Conservation (phyloP, 2,888 invertebrate species). For the Ormyrus labotus region DNA sequence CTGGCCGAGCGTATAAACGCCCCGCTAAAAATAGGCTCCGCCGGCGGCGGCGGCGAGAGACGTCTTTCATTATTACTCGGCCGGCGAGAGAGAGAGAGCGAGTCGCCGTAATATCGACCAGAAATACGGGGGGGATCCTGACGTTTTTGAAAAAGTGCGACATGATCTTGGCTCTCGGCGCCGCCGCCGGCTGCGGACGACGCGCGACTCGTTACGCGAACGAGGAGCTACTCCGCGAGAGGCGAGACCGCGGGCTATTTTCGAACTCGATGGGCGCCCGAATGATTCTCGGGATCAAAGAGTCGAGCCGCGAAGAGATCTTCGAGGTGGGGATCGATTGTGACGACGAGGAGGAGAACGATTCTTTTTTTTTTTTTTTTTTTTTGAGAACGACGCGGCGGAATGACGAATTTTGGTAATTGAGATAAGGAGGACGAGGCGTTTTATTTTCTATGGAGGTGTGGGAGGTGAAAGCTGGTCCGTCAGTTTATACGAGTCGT, state of each 20-base stretch:
- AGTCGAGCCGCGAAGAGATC: neutral
- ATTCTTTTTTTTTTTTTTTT: neutral
- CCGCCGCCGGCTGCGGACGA: neutral
- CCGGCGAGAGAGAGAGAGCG: neutral
- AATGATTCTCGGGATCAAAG: slow-evolving; percentile 28
- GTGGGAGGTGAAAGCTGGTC: neutral
- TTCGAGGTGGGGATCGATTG: no score
- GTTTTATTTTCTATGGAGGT: neutral
- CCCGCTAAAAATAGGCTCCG: slow-evolving; percentile 20
- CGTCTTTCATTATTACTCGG: slow-evolving; percentile 36
- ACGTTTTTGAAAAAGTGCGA: slow-evolving; percentile 43
- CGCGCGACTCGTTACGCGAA: slow-evolving; percentile 18
- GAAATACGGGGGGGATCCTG: slow-evolving; percentile 18
- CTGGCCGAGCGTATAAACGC: slow-evolving; percentile 18
- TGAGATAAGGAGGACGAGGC: slow-evolving; percentile 4
- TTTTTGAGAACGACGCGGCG: neutral
- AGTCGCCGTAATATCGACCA: slow-evolving; percentile 26
- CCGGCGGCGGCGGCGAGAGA: slow-evolving; percentile 9
- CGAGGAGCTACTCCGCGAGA: neutral
- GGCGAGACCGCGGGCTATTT: slow-evolving; percentile 36
- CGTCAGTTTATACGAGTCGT: slow-evolving; percentile 3
- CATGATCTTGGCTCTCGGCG: slow-evolving; percentile 32
- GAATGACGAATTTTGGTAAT: slow-evolving; percentile 28
- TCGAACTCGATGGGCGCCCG: neutral
- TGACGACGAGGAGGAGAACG: no score